These are phyloP conservation scores for Epsilonema sp. DNA, from an alignment of 2,888 invertebrate genomes.

Conservation along the genomic window DNA sequence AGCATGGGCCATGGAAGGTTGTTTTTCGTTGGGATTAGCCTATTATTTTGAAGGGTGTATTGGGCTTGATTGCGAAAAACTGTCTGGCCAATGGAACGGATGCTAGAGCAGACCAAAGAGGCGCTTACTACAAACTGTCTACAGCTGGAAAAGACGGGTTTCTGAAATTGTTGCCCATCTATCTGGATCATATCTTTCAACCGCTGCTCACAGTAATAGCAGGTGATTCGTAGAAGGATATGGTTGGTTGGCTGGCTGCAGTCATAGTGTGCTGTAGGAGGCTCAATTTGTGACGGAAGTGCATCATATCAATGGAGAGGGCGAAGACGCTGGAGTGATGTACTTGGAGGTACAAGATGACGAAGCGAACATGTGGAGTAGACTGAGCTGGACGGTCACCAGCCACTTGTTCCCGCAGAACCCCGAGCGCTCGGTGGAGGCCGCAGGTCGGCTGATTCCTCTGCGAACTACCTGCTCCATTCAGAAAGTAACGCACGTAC, in stretches of 20 bases:
- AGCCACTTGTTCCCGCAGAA: constrained; percentile 54
- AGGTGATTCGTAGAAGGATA: no score
- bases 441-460: no score
- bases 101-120: constrained; percentile 64
- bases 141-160: no score
- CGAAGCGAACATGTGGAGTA: constrained; percentile 57
- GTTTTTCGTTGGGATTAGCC: no score
- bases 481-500: constrained; percentile 58
- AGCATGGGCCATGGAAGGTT: no score
- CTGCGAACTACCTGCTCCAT: constrained; percentile 56
- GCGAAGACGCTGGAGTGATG: constrained; percentile 78
- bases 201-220: constrained; percentile 56
- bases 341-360: constrained; percentile 80
- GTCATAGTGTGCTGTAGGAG: no score
- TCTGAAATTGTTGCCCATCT: constrained; percentile 65
- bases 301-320: no score
- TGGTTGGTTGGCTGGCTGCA: no score
- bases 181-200: constrained; percentile 66
- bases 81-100: constrained; percentile 77
- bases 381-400: constrained; percentile 45
- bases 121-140: constrained; percentile 75
- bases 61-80: constrained; percentile 67
- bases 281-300: no score
- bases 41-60: constrained; percentile 45
- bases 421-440: no score